These are phyloP conservation scores for Acrocephalus scirpaceus DNA, from an alignment of 2,797 vertebrate species.

Conservation along the genomic window DNA sequence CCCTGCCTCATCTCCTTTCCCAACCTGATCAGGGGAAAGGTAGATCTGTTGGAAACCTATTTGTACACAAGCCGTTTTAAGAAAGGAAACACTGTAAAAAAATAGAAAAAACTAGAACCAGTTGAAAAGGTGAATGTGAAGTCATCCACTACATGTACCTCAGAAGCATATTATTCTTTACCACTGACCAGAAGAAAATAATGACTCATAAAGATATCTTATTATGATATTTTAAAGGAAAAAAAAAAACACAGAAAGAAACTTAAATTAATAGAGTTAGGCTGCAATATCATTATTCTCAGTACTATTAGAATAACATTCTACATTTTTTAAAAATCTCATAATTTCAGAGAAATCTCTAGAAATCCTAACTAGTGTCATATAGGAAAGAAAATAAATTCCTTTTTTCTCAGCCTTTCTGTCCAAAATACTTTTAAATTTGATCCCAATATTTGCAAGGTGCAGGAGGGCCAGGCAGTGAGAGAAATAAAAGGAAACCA, in stretches of 20 bases:
- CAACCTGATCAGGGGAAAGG: accelerated
- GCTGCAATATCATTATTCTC: background rate
- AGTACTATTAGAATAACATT: background rate
- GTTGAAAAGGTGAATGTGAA: background rate
- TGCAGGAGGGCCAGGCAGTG: background rate
- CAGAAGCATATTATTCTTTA: background rate
- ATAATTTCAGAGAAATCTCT: background rate
- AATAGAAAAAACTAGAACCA: background rate
- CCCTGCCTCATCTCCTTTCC: background rate
- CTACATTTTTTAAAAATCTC: background rate
- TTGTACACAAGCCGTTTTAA: background rate
- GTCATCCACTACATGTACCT: background rate
- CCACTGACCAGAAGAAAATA: background rate
- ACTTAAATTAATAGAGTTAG: background rate
- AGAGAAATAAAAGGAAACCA: background rate
- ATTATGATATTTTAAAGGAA: background rate
- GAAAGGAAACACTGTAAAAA: background rate
- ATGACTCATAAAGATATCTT: background rate
- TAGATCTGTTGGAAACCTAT: background rate
- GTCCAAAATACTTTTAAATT: background rate
- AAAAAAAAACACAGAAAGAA: background rate
- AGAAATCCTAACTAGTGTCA: background rate
- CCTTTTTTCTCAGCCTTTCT: background rate
- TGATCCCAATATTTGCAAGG: background rate
- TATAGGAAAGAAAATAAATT: background rate